Evolutionary conservation across 2,113 vertebrate species (phyloP).

Genomic region (Rhinogobius similis): DNA sequence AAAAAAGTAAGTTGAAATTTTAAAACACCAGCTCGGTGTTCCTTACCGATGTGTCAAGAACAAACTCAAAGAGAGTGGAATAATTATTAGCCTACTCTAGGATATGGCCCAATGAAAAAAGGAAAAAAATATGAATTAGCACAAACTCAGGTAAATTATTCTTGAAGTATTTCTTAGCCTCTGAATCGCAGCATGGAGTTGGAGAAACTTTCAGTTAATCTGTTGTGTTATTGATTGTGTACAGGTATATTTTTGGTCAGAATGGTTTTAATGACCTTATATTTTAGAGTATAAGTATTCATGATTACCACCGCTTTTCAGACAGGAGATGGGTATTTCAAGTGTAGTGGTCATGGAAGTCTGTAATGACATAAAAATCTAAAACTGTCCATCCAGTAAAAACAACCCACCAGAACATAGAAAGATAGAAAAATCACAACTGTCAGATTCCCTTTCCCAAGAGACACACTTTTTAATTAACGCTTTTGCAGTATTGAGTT

Average conservation of each 20-base stretch:
- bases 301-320: no score
- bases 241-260: not conserved
- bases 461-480: not conserved
- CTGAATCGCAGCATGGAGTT: not conserved
- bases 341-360: no score
- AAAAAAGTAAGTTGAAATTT: not conserved
- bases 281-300: not conserved
- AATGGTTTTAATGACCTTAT: not conserved
- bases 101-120: not conserved
- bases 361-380: no score
- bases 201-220: not conserved
- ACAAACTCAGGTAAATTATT: not conserved
- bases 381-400: not conserved
- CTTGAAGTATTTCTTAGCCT: not conserved
- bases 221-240: not conserved
- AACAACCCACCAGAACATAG: not conserved
- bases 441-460: not conserved
- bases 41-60: not conserved
- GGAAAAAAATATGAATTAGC: not conserved
- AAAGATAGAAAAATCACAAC: not conserved
- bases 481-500: not conserved
- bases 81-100: not conserved
- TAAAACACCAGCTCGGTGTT: not conserved
- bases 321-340: no score
- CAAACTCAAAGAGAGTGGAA: not conserved